Conservation (phyloP, 2,113 vertebrate genomes). For the zebrafish (Danio rerio) region GRCz12tu NC_133176.1:5457001-5457500, state of each 20-base stretch:
- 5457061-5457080: too few species aligned
- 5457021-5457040: too few species aligned
- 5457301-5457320: not conserved
- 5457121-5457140: too few species aligned
- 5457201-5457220: too few species aligned
- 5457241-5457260: not conserved
- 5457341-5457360: slow-evolving; percentile 30
- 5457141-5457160: too few species aligned
- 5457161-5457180: too few species aligned
- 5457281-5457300: not conserved
- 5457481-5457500: not conserved
- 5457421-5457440: not conserved
- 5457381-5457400: slow-evolving; percentile 25
- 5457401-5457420: not conserved
- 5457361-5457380: slow-evolving; percentile 21
- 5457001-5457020: too few species aligned
- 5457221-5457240: not conserved
- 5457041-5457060: too few species aligned
- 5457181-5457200: too few species aligned
- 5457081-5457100: too few species aligned
- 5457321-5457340: slow-evolving; percentile 25
- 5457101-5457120: too few species aligned
- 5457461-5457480: not conserved
- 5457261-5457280: not conserved
- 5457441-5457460: not conserved